Percentiles rank a stretch among this genome's conserved stretches.
Evolutionary conservation across 2,888 invertebrate genomes (phyloP).

Genomic region (Acanthacorydalis orientalis): DNA sequence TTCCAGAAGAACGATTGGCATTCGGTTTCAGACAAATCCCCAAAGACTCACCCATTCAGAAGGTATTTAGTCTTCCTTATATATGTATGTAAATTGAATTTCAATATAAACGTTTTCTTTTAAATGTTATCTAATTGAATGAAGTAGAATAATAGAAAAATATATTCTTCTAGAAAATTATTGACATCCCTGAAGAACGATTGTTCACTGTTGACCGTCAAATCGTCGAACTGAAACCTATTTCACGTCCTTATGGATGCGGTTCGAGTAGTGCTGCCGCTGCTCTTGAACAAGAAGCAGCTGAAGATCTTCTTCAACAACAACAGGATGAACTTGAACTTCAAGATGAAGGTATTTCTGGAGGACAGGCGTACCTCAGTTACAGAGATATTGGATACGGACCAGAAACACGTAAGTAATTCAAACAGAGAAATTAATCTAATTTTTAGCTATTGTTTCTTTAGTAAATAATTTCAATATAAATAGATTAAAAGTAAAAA

Average conservation of each 20-base stretch:
- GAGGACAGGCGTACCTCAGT: constrained; percentile 18
- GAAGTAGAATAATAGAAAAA: neutral
- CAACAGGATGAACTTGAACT: constrained; percentile 16
- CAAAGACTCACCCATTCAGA: constrained; percentile 20
- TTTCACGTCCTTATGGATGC: constrained; percentile 5
- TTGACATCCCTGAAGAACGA: constrained; percentile 31
- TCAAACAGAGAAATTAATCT: constrained; percentile 8
- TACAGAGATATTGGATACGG: constrained; percentile 29
- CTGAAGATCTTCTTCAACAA: constrained; percentile 15
- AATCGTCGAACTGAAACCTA: constrained; percentile 29
- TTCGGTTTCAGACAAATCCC: constrained; percentile 34
- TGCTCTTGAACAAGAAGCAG: constrained; percentile 19
- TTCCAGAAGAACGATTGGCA: constrained; percentile 31
- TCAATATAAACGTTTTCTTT: neutral
- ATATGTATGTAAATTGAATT: no score
- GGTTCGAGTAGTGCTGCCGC: constrained; percentile 6
- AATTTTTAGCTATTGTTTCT: neutral
- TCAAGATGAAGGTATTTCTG: constrained; percentile 8
- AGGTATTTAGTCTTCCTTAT: no score
- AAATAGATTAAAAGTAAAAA: neutral
- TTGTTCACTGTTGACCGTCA: constrained; percentile 31
- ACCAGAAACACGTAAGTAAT: constrained; percentile 20
- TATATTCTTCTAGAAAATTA: constrained; percentile 10
- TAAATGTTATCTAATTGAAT: neutral
- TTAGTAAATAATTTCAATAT: neutral